These are phyloP conservation scores for Macrophya alboannulata DNA, from an alignment of 2,888 invertebrate species.

Conservation along the genomic window DNA sequence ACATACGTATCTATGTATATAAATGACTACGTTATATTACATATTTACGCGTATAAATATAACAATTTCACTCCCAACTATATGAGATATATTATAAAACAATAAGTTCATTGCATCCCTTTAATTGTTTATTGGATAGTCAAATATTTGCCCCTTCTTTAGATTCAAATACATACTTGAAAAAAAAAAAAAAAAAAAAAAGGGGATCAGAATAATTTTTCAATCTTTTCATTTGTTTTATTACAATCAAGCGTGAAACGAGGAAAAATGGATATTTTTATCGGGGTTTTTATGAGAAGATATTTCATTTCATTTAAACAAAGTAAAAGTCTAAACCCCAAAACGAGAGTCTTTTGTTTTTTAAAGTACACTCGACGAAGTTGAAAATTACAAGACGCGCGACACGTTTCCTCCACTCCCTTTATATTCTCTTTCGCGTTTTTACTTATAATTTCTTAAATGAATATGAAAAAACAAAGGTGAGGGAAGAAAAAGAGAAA, in stretches of 20 bases:
- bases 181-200: too few species aligned
- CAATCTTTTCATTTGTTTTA: too few species aligned
- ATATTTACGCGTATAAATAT: not conserved
- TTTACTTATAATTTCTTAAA: not conserved
- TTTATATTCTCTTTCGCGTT: not conserved
- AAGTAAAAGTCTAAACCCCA: constrained; percentile 1
- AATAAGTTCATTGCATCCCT: not conserved
- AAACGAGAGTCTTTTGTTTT: constrained; percentile 11
- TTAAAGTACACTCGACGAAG: constrained; percentile 1
- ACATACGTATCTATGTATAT: too few species aligned
- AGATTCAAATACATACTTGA: too few species aligned
- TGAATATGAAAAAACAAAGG: not conserved
- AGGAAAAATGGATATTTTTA: not conserved
- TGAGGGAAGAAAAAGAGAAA: not conserved
- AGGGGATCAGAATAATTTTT: too few species aligned
- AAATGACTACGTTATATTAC: not conserved
- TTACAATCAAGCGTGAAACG: too few species aligned
- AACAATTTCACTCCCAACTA: not conserved
- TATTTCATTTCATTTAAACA: constrained; percentile 1
- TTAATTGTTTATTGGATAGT: not conserved
- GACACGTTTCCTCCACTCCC: not conserved
- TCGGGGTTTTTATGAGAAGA: not conserved
- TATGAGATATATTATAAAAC: not conserved
- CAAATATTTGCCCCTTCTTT: not conserved
- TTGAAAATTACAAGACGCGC: constrained; percentile 9